Conservation (phyloP, 35 echinoderm and acorn worm genomes). For the Lytechinus variegatus region DNA sequence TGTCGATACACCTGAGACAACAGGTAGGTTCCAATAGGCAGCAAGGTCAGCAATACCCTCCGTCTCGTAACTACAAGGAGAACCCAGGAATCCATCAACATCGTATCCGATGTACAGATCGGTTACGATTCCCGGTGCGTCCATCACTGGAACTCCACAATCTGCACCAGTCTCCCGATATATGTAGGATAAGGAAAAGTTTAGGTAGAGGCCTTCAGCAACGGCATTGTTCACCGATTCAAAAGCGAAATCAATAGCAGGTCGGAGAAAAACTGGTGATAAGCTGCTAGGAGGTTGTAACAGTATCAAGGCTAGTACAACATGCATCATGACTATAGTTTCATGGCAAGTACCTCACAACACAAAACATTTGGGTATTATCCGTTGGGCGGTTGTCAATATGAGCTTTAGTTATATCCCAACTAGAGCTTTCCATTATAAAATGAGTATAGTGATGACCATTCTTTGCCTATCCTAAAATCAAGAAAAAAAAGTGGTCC, state of each 20-base stretch:
- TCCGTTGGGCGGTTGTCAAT: background rate
- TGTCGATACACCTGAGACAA: slow-evolving; percentile 72
- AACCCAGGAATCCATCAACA: slow-evolving; percentile 60
- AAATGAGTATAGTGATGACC: no score
- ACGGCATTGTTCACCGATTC: background rate
- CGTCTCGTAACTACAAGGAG: slow-evolving; percentile 66
- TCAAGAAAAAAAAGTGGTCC: no score
- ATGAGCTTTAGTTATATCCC: background rate
- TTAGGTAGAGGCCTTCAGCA: slow-evolving; percentile 51
- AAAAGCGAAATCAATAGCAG: slow-evolving; percentile 31
- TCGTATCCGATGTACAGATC: slow-evolving; percentile 57
- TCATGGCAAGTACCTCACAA: background rate
- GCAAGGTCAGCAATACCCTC: slow-evolving; percentile 70
- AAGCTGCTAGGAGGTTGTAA: background rate
- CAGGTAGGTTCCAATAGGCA: slow-evolving; percentile 77
- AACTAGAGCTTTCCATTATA: no score
- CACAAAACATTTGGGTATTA: background rate
- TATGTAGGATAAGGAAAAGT: slow-evolving; percentile 65
- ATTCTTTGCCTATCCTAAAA: no score
- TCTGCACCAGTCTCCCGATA: slow-evolving; percentile 51
- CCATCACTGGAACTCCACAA: slow-evolving; percentile 50
- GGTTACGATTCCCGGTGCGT: slow-evolving; percentile 59
- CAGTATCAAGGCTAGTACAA: slow-evolving; percentile 2
- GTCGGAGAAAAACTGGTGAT: background rate
- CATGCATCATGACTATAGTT: background rate